Evolutionary conservation across 2,888 invertebrate genomes (phyloP).

Genomic region (Pterostichus madidus): DNA sequence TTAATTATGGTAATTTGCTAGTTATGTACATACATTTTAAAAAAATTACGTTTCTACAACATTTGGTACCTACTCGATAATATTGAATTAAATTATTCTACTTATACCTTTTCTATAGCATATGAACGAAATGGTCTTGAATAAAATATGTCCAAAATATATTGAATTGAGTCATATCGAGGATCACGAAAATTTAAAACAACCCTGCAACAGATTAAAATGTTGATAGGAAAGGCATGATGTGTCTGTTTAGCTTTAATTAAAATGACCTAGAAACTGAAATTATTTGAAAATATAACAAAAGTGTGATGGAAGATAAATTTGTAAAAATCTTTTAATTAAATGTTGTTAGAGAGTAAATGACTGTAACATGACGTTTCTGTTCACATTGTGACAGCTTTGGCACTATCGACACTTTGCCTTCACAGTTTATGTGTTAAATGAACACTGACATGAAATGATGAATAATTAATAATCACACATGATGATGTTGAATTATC

Average conservation of each 20-base stretch:
- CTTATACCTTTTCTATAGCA: too few relatives aligned
- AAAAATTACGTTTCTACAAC: too few relatives aligned
- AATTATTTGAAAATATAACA: constrained; percentile 33
- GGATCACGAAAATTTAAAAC: neutral
- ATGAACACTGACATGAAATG: constrained; percentile 4
- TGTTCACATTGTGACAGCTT: constrained; percentile 6
- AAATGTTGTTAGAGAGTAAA: constrained; percentile 6
- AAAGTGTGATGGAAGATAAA: constrained; percentile 35
- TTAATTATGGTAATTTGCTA: too few relatives aligned
- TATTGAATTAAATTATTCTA: too few relatives aligned
- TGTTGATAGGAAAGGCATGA: constrained; percentile 14
- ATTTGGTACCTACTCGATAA: too few relatives aligned
- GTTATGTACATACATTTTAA: too few relatives aligned
- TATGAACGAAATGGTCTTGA: too few relatives aligned
- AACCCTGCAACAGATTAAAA: constrained; percentile 20
- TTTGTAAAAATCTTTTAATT: constrained; percentile 29
- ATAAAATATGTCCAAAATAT: too few relatives aligned
- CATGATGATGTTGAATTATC: constrained; percentile 25
- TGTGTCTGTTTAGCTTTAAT: constrained; percentile 38
- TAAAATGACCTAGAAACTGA: constrained; percentile 3
- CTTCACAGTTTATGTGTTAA: neutral
- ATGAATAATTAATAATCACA: constrained; percentile 42
- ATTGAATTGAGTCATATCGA: neutral
- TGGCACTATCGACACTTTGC: neutral
- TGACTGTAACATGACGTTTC: constrained; percentile 9